These are phyloP conservation scores for Acomys russatus DNA, from an alignment of 2,797 vertebrate species.

Conservation along the genomic window DNA sequence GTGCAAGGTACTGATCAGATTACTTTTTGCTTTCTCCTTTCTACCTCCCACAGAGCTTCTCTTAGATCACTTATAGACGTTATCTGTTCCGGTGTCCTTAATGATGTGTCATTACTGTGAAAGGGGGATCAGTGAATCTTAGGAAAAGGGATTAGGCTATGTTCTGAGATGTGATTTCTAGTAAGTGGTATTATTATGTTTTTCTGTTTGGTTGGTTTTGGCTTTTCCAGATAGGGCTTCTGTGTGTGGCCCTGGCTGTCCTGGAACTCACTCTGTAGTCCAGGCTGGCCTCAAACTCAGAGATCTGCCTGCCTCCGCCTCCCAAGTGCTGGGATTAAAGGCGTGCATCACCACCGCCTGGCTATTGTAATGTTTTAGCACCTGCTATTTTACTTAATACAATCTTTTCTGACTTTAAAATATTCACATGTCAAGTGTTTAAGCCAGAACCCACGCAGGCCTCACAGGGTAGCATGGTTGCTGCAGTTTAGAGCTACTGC, in stretches of 20 bases:
- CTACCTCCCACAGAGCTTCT: neutral
- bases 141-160: neutral
- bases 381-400: neutral
- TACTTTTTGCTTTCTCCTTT: neutral
- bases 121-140: neutral
- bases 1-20: conserved; percentile 92
- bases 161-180: neutral
- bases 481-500: neutral
- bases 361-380: neutral
- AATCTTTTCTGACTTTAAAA: neutral
- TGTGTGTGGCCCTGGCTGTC: too few relatives aligned
- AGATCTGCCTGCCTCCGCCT: too few relatives aligned
- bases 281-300: too few relatives aligned
- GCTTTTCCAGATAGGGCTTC: too few relatives aligned
- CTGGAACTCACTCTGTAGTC: too few relatives aligned
- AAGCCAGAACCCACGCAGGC: neutral
- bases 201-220: neutral
- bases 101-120: neutral
- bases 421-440: neutral
- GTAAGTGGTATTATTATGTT: neutral
- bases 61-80: neutral
- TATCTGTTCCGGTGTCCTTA: neutral
- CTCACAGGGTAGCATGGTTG: neutral
- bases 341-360: too few relatives aligned
- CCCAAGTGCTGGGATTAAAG: too few relatives aligned